These are phyloP conservation scores for Musca domestica DNA, from an alignment of 1,140 invertebrate genomes.

Conservation along the genomic window DNA sequence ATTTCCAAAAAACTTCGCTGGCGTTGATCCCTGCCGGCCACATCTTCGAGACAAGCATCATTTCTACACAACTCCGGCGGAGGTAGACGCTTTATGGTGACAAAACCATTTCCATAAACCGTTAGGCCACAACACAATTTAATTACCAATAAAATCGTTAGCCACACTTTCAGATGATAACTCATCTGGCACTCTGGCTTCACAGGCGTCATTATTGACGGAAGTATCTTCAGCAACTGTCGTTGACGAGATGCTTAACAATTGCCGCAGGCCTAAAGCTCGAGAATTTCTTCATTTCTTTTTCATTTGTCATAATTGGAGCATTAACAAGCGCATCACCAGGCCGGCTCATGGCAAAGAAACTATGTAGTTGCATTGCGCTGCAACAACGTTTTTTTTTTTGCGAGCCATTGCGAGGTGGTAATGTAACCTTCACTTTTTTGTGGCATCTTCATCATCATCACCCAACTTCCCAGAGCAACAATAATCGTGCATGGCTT, in stretches of 20 bases:
- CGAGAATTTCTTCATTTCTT: slow-evolving; percentile 22
- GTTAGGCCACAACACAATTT: background rate
- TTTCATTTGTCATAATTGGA: slow-evolving; percentile 43
- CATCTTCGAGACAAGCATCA: slow-evolving; percentile 28
- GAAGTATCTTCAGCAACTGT: slow-evolving; percentile 39
- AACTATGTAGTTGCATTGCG: slow-evolving; percentile 19
- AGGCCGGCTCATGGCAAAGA: no score
- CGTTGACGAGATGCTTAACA: slow-evolving; percentile 6
- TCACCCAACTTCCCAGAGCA: no score
- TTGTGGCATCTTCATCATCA: slow-evolving; percentile 4
- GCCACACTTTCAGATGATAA: slow-evolving; percentile 34
- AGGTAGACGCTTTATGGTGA: slow-evolving; percentile 29
- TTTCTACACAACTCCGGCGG: background rate
- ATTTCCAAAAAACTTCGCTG: background rate
- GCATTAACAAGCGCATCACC: slow-evolving; percentile 43
- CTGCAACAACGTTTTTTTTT: slow-evolving; percentile 23
- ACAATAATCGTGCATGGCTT: no score
- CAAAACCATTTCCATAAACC: slow-evolving; percentile 32
- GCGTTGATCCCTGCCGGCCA: slow-evolving; percentile 34
- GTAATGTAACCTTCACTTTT: slow-evolving; percentile 51
- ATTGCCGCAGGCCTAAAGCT: background rate
- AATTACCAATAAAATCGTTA: slow-evolving; percentile 46
- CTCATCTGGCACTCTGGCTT: slow-evolving; percentile 33
- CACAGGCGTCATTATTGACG: slow-evolving; percentile 50
- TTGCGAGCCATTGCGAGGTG: slow-evolving; percentile 32